phyloP scores from a whole-genome alignment of 2,888 invertebrate species.

The Euspilapteryx auroguttella region DNA sequence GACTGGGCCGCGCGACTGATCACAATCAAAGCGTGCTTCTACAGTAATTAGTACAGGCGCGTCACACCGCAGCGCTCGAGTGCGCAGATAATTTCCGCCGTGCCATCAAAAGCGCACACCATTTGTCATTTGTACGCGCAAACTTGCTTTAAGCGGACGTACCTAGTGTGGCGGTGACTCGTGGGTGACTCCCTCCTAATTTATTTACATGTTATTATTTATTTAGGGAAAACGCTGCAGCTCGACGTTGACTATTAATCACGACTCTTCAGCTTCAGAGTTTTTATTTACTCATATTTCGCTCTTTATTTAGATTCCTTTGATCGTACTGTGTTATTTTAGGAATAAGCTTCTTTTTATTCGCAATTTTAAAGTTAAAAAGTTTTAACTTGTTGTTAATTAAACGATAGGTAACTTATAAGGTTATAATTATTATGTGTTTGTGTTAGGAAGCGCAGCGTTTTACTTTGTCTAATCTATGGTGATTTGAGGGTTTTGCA shows the following conservation, averaged over 20 bases:
- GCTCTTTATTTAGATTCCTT: conserved; percentile 35
- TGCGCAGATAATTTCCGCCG: conserved; percentile 59
- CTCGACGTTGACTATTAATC: conserved; percentile 37
- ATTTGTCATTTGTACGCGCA: conserved; percentile 56
- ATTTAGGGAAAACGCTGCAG: conserved; percentile 47
- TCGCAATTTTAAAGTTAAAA: conserved; percentile 2
- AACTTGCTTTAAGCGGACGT: conserved; percentile 45
- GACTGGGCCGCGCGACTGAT: conserved; percentile 17
- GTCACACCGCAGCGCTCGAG: conserved; percentile 47
- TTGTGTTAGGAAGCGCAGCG: no score
- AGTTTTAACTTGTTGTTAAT: no score
- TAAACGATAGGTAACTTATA: no score
- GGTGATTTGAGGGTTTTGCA: no score
- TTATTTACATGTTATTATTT: conserved; percentile 55
- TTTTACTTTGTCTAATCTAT: no score
- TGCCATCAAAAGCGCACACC: conserved; percentile 52
- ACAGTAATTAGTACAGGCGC: conserved; percentile 55
- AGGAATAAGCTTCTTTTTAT: conserved; percentile 29
- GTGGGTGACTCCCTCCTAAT: conserved; percentile 44
- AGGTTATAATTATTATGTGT: no score
- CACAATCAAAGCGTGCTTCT: conserved; percentile 47
- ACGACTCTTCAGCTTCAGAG: conserved; percentile 42
- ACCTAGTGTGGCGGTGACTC: no score
- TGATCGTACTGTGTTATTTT: conserved; percentile 32
- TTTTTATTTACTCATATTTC: conserved; percentile 46